Conservation (phyloP, 2,888 invertebrate genomes). For the Lepidochrysops patricia region DNA sequence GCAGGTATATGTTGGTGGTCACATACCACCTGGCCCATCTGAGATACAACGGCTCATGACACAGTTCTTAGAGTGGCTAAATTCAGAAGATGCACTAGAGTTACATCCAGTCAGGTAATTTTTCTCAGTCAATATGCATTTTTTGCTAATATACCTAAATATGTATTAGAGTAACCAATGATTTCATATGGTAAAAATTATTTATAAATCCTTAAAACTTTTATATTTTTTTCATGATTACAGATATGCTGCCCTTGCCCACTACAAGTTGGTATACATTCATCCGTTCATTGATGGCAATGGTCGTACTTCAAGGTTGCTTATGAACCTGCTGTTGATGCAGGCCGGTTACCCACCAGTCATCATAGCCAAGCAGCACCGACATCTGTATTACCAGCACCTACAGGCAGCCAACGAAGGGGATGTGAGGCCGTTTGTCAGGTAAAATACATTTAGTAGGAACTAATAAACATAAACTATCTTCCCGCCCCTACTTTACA, state of each 20-base stretch:
- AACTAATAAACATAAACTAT: too few species aligned
- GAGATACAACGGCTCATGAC: slow-evolving; percentile 88
- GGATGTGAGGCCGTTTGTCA: slow-evolving; percentile 94
- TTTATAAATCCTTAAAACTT: too few species aligned
- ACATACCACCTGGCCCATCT: slow-evolving; percentile 91
- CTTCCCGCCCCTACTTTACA: too few species aligned
- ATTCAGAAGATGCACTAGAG: slow-evolving; percentile 87
- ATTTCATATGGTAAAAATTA: too few species aligned
- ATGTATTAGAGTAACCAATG: neutral
- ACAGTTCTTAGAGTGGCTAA: slow-evolving; percentile 93
- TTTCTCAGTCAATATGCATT: neutral
- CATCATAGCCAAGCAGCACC: slow-evolving; percentile 91
- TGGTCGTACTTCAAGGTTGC: slow-evolving; percentile 93
- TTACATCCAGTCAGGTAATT: slow-evolving; percentile 88
- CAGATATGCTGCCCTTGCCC: slow-evolving; percentile 95
- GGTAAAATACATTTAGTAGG: slow-evolving; percentile 39
- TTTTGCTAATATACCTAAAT: neutral
- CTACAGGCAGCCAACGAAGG: slow-evolving; percentile 94
- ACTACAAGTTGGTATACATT: slow-evolving; percentile 96
- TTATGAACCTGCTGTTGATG: slow-evolving; percentile 97
- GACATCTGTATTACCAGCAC: slow-evolving; percentile 89
- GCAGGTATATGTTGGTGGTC: slow-evolving; percentile 96
- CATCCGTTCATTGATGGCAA: slow-evolving; percentile 98
- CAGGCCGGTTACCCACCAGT: slow-evolving; percentile 97
- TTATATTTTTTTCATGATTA: slow-evolving; percentile 35